Percentiles rank a stretch among this genome's conserved stretches.
Evolutionary conservation across 2,888 invertebrate genomes (phyloP).

Genomic region (Homarus gammarus): DNA sequence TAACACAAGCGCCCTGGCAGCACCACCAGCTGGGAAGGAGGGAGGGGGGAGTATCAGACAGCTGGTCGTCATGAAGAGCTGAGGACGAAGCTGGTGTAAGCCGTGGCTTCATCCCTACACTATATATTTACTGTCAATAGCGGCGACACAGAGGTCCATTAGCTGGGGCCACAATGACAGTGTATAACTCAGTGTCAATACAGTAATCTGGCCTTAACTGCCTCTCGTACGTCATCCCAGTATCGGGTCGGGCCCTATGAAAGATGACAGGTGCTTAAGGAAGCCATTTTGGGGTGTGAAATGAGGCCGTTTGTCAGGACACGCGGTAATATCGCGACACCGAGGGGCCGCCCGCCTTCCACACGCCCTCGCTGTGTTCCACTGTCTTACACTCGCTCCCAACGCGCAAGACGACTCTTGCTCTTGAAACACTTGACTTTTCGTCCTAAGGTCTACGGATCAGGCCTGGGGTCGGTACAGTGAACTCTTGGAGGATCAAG

Average conservation of each 20-base stretch:
- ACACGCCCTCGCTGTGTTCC: not conserved
- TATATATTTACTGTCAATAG: constrained; percentile 50
- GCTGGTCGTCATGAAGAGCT: constrained; percentile 2
- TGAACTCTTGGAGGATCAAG: too few species aligned
- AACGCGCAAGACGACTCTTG: not conserved
- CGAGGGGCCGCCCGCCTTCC: constrained; percentile 21
- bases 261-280: constrained; percentile 73
- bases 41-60: not conserved
- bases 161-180: constrained; percentile 46
- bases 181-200: constrained; percentile 62
- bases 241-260: constrained; percentile 55
- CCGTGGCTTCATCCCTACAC: constrained; percentile 6
- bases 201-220: constrained; percentile 69
- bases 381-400: not conserved
- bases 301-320: constrained; percentile 72
- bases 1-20: not conserved
- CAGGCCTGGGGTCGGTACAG: too few species aligned
- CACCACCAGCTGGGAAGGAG: not conserved
- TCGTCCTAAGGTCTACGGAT: too few species aligned
- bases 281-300: constrained; percentile 73
- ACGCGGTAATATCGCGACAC: constrained; percentile 68
- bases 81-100: constrained; percentile 9
- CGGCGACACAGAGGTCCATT: constrained; percentile 22
- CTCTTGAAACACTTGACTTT: too few species aligned
- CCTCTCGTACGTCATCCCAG: constrained; percentile 44